These are phyloP conservation scores for Falcunculus frontatus DNA, from an alignment of 2,113 vertebrate species.

Conservation along the genomic window DNA sequence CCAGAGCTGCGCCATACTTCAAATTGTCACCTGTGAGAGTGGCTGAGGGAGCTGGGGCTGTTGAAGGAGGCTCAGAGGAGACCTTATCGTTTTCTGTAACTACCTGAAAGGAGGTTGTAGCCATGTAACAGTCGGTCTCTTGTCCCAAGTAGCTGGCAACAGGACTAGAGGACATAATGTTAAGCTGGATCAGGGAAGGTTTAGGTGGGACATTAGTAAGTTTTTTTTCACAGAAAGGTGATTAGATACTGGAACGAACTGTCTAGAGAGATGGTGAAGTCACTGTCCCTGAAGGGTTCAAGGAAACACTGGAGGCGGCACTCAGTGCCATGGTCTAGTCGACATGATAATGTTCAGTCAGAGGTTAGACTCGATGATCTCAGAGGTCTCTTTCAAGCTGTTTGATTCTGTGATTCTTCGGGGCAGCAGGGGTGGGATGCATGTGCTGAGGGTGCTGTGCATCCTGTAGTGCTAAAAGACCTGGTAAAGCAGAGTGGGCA, in stretches of 20 bases:
- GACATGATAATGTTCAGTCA: not conserved
- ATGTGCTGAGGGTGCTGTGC: accelerated
- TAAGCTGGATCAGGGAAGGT: not conserved
- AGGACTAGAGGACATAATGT: not conserved
- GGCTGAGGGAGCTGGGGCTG: not conserved
- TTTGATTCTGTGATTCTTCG: not conserved
- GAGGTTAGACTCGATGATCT: too few relatives aligned
- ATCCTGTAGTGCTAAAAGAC: accelerated
- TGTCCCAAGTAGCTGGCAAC: not conserved
- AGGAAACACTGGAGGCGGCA: not conserved
- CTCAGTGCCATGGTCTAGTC: not conserved
- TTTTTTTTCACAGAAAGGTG: not conserved
- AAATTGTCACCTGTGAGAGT: accelerated
- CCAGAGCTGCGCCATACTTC: accelerated
- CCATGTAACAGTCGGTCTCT: accelerated
- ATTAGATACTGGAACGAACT: not conserved
- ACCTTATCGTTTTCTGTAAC: accelerated
- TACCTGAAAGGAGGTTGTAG: not conserved
- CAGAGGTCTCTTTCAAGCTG: not conserved
- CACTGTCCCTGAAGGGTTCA: too few relatives aligned
- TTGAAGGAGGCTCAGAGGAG: too few relatives aligned
- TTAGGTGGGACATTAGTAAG: not conserved
- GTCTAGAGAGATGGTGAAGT: not conserved
- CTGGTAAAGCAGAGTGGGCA: accelerated
- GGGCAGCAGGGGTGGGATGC: not conserved